Conservation (phyloP, 2,797 vertebrate species). For the Onychomys torridus region DNA sequence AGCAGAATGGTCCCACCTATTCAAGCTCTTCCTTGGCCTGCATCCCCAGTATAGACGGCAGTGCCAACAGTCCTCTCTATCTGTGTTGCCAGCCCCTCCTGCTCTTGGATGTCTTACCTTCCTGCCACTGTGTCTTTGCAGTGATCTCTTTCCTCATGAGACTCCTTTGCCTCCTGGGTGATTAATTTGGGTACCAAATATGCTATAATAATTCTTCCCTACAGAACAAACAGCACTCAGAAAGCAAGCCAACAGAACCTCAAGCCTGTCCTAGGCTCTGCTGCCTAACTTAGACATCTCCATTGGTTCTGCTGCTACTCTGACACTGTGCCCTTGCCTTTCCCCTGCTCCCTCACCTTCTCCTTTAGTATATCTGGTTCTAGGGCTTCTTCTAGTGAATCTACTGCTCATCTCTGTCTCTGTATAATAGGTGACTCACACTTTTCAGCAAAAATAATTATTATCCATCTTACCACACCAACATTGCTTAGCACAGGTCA, state of each 20-base stretch:
- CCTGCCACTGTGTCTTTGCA: background rate
- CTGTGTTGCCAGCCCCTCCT: accelerated
- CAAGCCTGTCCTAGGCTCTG: background rate
- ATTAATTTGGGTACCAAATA: background rate
- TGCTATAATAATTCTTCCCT: background rate
- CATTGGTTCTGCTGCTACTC: background rate
- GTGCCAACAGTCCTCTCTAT: accelerated
- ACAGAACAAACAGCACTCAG: background rate
- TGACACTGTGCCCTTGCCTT: accelerated
- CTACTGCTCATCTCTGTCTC: background rate
- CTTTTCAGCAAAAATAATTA: background rate
- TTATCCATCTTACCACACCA: accelerated
- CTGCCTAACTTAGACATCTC: accelerated
- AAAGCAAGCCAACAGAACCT: background rate
- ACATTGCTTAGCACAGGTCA: background rate
- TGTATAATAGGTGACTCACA: background rate
- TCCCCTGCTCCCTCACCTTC: background rate
- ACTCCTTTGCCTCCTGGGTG: background rate
- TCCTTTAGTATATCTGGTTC: background rate
- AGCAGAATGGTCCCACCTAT: background rate
- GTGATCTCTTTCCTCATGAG: background rate
- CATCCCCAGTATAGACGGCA: accelerated
- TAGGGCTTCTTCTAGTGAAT: background rate
- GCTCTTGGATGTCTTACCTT: background rate
- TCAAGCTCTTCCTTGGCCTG: background rate